Conservation (phyloP, 1,140 invertebrate species). For the Coelopa frigida region DNA sequence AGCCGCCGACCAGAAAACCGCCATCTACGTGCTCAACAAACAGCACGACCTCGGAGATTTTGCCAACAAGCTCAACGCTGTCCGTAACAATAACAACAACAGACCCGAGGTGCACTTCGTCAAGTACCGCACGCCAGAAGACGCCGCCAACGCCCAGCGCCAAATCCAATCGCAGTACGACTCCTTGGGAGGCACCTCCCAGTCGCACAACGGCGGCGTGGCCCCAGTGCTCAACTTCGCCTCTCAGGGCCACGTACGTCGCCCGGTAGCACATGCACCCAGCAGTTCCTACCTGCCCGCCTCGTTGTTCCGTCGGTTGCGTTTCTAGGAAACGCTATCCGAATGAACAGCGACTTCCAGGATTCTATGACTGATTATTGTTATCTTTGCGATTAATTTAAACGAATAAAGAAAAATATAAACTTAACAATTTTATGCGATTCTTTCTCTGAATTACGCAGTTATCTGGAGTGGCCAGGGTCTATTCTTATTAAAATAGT, state of each 20-base stretch:
- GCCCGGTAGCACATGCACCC: conserved; percentile 19
- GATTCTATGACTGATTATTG: too few species aligned
- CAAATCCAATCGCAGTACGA: conserved; percentile 35
- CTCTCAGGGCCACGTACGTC: conserved; percentile 19
- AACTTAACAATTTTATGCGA: too few species aligned
- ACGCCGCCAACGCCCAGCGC: conserved; percentile 31
- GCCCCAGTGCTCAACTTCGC: conserved; percentile 39
- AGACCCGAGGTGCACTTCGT: conserved; percentile 39
- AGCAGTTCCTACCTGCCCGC: conserved; percentile 31
- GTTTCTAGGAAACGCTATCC: too few species aligned
- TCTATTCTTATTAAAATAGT: too few species aligned
- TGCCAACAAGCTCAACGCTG: conserved; percentile 33
- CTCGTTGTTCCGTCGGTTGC: conserved; percentile 27
- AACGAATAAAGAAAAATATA: too few species aligned
- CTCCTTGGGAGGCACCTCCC: conserved; percentile 27
- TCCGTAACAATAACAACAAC: conserved; percentile 22
- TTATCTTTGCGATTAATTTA: too few species aligned
- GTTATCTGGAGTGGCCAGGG: too few species aligned
- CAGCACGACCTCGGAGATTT: conserved; percentile 29
- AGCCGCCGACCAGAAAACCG: conserved; percentile 30
- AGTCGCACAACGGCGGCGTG: conserved; percentile 31
- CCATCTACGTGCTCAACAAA: conserved; percentile 36
- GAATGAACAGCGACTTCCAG: too few species aligned
- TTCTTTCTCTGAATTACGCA: too few species aligned
- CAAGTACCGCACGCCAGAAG: conserved; percentile 36